Base-by-base conservation (phyloP, 2,113 vertebrate genomes). In the Podarcis muralis region DNA sequence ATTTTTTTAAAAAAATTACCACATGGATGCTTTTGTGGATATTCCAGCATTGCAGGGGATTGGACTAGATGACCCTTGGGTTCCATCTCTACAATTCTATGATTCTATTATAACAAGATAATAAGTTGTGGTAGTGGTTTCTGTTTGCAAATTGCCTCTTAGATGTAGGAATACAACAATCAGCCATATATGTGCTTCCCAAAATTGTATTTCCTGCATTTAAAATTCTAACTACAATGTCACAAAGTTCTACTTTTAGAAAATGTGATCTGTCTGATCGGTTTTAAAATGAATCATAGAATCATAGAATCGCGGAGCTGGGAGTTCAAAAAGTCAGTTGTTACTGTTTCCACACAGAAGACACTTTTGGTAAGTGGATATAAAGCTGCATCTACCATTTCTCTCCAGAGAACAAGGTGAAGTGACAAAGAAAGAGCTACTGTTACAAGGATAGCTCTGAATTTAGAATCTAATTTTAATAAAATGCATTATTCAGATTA, bases 401-500 rank as follows among this genome's bases (percentile, higher is more conserved):
- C 69, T 27, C 75, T 85, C 3, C 40, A 66, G 0, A 8, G 7
- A 88, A 8, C 35, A 90, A 83, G 5, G 76, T 79, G 30, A 87
- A 85, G 23, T 25, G n/a, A 92, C 69, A 92, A 88, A 78, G 48
- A 91, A 80, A 81, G 89, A 77, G 18, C 12, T 84, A 93, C 57
- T 1, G 0, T 32, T 43, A 66, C 27, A 74, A 3, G 0, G 16
- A 86, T 1, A 83, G 71, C 0, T 2, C 77, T 84, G 75, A 79
- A 93, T 91, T 90, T 87, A 88, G 86, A 90, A 53, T 71, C 32
- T 9, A 43, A 83, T 91, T 94, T 92, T 88, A 90, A 88, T 65
- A 71, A 92, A 89, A 91, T 40, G n/a, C 35, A 93, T 92, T 92
- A 93, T 85, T 91, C 81, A 94, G 83, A 90, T 87, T 91, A 94